Conservation (phyloP, 1,140 invertebrate genomes). For the Helicoverpa zea region DNA sequence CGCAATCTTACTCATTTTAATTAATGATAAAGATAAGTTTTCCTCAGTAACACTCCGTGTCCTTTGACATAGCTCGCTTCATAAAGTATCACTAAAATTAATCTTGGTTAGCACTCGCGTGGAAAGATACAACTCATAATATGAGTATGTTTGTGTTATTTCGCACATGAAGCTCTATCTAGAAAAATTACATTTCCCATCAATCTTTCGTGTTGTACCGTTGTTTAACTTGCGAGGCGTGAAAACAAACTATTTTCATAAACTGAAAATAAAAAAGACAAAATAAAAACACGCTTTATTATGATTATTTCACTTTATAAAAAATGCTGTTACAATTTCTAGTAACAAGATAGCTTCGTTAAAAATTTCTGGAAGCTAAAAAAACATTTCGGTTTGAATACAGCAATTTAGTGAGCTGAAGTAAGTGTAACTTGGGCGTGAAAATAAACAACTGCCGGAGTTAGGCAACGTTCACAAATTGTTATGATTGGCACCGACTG, state of each 20-base stretch:
- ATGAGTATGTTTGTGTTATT: not conserved
- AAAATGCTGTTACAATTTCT: not conserved
- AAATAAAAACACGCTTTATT: not conserved
- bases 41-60: too few species aligned
- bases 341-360: not conserved
- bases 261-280: not conserved
- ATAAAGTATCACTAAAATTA: not conserved
- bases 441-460: constrained; percentile 30
- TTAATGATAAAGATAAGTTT: too few species aligned
- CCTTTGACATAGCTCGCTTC: not conserved
- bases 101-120: constrained; percentile 20
- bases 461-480: constrained; percentile 15
- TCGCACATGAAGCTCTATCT: not conserved
- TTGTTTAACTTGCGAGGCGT: not conserved
- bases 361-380: not conserved
- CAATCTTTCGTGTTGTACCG: not conserved
- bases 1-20: too few species aligned
- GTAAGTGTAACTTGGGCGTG: not conserved
- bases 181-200: constrained; percentile 12
- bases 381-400: constrained; percentile 14
- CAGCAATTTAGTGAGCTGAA: constrained; percentile 8
- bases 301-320: not conserved
- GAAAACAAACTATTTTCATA: not conserved
- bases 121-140: not conserved
- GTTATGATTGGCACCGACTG: constrained; percentile 19